Evolutionary conservation across 37 sponge, comb jelly and placozoan genomes (phyloP).

Genomic region (Halisarca cf. caerulea): DNA sequence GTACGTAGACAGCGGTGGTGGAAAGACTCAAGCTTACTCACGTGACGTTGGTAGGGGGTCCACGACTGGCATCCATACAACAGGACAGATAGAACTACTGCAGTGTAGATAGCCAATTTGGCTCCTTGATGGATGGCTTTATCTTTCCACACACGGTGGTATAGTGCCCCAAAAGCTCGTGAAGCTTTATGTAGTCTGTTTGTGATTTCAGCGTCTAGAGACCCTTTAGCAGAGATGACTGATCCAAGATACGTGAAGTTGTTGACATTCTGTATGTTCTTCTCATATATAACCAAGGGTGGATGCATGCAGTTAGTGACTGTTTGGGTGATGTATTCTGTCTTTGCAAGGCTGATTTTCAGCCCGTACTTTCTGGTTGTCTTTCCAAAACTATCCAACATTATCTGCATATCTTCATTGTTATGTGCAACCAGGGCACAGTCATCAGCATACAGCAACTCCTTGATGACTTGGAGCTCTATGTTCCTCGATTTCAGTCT

Average conservation of each 20-base stretch:
- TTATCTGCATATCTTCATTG: too few species aligned
- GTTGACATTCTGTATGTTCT: not conserved
- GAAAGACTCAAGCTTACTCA: not conserved
- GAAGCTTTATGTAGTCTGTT: not conserved
- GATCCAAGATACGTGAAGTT: not conserved
- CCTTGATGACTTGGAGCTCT: too few species aligned
- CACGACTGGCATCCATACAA: not conserved
- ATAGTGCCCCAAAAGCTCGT: not conserved
- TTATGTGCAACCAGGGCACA: too few species aligned
- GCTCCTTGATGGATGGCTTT: not conserved
- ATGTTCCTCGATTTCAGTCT: too few species aligned
- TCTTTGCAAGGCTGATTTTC: too few species aligned
- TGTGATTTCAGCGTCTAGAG: not conserved
- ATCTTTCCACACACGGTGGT: not conserved
- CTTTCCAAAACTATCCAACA: too few species aligned
- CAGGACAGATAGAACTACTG: not conserved
- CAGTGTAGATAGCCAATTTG: too few species aligned
- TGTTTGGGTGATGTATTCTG: too few species aligned
- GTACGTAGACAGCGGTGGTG: not conserved
- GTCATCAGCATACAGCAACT: too few species aligned
- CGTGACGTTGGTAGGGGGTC: not conserved
- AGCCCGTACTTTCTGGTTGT: too few species aligned
- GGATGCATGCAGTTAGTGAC: too few species aligned
- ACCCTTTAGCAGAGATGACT: not conserved
- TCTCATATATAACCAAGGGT: too few species aligned